phyloP scores from a whole-genome alignment of 2,888 invertebrate genomes.

The Nemurella pictetii region DNA sequence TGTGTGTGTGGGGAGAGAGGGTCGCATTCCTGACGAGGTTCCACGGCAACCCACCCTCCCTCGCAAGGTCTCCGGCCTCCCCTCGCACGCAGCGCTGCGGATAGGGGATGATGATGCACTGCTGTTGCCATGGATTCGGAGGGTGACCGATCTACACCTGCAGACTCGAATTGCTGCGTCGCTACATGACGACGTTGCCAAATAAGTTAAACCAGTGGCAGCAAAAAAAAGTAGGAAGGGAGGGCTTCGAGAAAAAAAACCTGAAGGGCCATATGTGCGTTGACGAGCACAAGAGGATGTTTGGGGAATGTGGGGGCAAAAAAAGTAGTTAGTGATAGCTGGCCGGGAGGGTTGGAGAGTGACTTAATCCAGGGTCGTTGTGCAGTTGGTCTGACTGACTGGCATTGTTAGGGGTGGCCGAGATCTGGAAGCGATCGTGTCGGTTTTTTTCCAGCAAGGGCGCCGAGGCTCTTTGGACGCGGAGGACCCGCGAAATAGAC shows the following conservation, averaged over 20 bases:
- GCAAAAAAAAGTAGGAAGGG: neutral
- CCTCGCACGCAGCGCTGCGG: neutral
- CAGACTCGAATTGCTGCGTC: neutral
- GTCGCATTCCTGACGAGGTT: neutral
- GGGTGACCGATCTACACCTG: neutral
- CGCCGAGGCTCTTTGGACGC: neutral
- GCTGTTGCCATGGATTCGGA: neutral
- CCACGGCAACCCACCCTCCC: neutral
- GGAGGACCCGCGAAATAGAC: neutral
- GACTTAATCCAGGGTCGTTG: neutral
- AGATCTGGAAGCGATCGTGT: neutral
- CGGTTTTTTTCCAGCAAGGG: neutral
- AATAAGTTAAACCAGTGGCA: neutral
- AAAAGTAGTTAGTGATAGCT: neutral
- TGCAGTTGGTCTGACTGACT: neutral
- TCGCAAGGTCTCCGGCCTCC: neutral
- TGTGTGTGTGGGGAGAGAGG: no score
- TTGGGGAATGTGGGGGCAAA: neutral
- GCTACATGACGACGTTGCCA: neutral
- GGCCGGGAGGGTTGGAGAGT: neutral
- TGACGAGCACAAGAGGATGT: neutral
- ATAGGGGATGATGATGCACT: neutral
- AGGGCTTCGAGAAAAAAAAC: neutral
- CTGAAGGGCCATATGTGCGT: neutral
- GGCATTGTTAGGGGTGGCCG: neutral